Evolutionary conservation across 2,113 vertebrate species (phyloP).

Genomic region (Barnardius zonarius): DNA sequence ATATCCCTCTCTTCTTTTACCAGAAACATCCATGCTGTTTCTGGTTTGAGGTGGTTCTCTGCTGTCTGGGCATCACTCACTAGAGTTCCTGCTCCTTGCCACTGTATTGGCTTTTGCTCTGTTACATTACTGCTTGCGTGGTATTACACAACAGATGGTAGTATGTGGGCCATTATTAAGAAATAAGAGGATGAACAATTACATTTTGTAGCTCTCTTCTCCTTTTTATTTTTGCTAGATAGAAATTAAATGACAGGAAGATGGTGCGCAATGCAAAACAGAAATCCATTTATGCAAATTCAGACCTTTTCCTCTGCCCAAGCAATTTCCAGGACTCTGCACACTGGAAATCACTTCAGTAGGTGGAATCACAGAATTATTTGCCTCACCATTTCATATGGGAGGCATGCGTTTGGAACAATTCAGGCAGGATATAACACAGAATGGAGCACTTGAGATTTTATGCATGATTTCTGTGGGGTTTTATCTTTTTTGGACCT

Average conservation of each 20-base stretch:
- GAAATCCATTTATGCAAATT: slow-evolving; percentile 48
- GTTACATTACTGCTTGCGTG: not conserved
- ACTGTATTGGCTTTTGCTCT: not conserved
- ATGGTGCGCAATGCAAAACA: not conserved
- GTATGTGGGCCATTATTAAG: not conserved
- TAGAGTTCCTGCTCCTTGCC: not conserved
- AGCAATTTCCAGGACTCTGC: slow-evolving; percentile 17
- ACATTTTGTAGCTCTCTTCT: not conserved
- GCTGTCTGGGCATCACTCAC: not conserved
- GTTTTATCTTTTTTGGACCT: not conserved
- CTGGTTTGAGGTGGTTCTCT: not conserved
- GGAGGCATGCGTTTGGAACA: not conserved
- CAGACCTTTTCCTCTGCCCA: slow-evolving; percentile 39
- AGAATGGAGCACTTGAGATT: not conserved
- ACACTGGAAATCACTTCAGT: not conserved
- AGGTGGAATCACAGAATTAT: not conserved
- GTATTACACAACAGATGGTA: not conserved
- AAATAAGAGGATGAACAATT: slow-evolving; percentile 9
- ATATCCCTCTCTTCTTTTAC: accelerated
- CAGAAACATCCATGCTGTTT: not conserved
- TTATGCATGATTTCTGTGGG: not conserved
- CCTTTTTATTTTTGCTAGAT: not conserved
- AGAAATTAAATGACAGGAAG: slow-evolving; percentile 6
- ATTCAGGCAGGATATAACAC: not conserved
- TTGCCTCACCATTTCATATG: not conserved